Percentiles rank a stretch among this genome's conserved stretches.
Evolutionary conservation across 2,888 invertebrate species (phyloP).

Genomic region (Dasypolia templi): DNA sequence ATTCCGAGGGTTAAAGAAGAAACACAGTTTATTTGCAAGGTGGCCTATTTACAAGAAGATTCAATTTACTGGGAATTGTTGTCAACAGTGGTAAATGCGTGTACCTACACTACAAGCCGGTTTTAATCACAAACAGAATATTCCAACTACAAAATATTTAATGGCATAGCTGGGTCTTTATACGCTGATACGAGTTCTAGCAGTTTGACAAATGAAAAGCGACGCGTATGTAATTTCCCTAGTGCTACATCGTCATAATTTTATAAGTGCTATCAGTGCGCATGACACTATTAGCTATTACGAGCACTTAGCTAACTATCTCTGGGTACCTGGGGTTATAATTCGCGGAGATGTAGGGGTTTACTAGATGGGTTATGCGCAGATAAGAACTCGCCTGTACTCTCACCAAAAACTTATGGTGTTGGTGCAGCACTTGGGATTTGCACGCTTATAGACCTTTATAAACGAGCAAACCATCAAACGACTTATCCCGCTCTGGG

Average conservation of each 20-base stretch:
- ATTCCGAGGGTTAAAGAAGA: not conserved
- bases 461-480: too few species aligned
- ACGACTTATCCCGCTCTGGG: too few species aligned
- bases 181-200: slow-evolving; percentile 13
- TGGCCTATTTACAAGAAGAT: not conserved
- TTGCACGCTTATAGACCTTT: too few species aligned
- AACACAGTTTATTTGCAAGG: not conserved
- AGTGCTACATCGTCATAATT: slow-evolving; percentile 46
- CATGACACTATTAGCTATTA: slow-evolving; percentile 37
- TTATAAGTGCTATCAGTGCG: slow-evolving; percentile 41
- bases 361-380: slow-evolving; percentile 24
- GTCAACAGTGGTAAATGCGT: not conserved
- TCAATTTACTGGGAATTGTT: not conserved
- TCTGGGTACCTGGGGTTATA: slow-evolving; percentile 13
- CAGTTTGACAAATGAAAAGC: slow-evolving; percentile 43
- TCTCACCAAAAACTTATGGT: not conserved
- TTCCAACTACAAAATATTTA: not conserved
- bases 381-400: not conserved
- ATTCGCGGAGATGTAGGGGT: not conserved
- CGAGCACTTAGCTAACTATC: slow-evolving; percentile 44
- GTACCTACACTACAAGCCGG: not conserved
- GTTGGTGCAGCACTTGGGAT: too few species aligned
- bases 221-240: slow-evolving; percentile 40
- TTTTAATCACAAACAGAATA: not conserved
- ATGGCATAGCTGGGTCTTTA: not conserved